Base-by-base conservation (phyloP, 2,888 invertebrate species). In the Onthophagus sagittarius region DNA sequence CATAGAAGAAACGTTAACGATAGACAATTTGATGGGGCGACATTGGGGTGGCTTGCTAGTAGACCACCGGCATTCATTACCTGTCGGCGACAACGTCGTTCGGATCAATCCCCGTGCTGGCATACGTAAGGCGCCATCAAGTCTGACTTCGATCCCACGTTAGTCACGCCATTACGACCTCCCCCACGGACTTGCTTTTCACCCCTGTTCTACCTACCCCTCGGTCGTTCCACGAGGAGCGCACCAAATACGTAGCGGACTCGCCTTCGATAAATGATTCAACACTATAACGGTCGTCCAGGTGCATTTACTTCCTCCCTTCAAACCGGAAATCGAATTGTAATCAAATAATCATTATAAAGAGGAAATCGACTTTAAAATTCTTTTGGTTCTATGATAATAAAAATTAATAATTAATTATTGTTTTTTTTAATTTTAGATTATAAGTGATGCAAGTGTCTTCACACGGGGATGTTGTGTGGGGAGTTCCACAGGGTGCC, bases 401-500 rank as follows among this genome's bases (percentile, higher is more conserved):
- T 23, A 23, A 23, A 23, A 2, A 23, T 23, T 23, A 23, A 23
- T 23, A 3, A 23, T 23, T 23, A 23, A 23, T 23, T 23, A 23
- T 23, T 23, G 23, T 2, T 23, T 23, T 23, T 23, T 23, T 53
- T 1, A 53, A 53, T 80, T 82, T 5, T 80, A 85, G 85, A 83
- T 84, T 82, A 81, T 80, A 80, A 81, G 81, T 79, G 81, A 82
- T 83, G 80, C 79, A 77, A 79, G 79, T 53, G 39, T 53, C 80
- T 80, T 81, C 80, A 81, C 80, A 79, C 80, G 83, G 86, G 85
- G 84, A 87, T 87, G 87, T 86, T 87, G 86, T 87, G 87, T 85
- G 87, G 87, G 78, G 86, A 87, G 83, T 84, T 87, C 82, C 85
- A 84, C 83, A 86, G 85, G 81, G 82, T 86, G 78, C 86, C 86